Base-by-base conservation (phyloP, 2,888 invertebrate species). In the Chorisops tibialis region DNA sequence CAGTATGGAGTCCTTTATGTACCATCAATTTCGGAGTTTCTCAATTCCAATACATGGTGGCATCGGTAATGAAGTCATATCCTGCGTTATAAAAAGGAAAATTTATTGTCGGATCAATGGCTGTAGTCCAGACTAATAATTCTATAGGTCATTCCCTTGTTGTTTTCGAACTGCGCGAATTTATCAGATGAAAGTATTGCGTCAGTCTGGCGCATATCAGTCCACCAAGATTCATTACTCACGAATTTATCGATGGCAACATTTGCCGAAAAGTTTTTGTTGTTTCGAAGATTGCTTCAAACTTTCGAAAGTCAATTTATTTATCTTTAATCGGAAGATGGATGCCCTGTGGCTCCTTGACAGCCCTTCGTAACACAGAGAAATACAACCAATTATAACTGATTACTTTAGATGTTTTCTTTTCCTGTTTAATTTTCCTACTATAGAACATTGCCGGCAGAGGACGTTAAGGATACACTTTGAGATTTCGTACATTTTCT, bases 231-330 rank as follows among this genome's bases (percentile, higher is more conserved):
- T 43, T 43, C 19, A 43, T 43, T 19, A 16, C 43, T 43, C 43
- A 9, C 43, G 14, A 14, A 43, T 9, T 14, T 14, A 43, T 7
- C 43, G 43, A 43, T 43, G 14, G 43, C 43, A 43, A 43, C 16
- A 19, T 9, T 39, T 39, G 4, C 39, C 39, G 2, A 43, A 43
- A 43, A 43, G 16, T 43, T 43, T 43, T 43, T 16, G 43, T 14
- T 43, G 39, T 39, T 39, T 14, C n/a, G 6, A 30, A 30, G 30
- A 24, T 52, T 56, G 56, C 38, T 56, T 6, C 22, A 21, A 43
- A 45, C 38, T 45, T 24, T 58, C 14, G 14, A 24, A 47, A 58
- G 45, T 58, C 58, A 58, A 58, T 58, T 24, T 58, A 38, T 58
- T 45, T 58, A 47, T 58, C 45, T 58, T 47, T 58, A 58, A 58